These are phyloP conservation scores for Pachliopta kotzebuea DNA, from an alignment of 2,888 invertebrate species.

Conservation along the genomic window DNA sequence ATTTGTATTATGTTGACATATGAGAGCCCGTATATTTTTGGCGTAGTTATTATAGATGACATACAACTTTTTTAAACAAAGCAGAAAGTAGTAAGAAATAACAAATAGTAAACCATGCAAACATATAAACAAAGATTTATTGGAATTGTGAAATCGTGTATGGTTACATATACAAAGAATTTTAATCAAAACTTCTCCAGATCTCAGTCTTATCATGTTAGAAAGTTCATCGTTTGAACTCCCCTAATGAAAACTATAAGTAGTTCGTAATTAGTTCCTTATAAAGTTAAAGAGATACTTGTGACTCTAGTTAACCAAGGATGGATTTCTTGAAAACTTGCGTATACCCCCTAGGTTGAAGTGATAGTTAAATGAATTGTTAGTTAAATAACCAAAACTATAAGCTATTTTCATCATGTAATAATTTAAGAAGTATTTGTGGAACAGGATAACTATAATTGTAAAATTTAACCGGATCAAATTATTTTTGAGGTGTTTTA, in stretches of 20 bases:
- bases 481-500: no score
- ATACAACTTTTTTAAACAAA: no score
- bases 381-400: neutral
- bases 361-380: neutral
- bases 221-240: slow-evolving; percentile 18
- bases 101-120: no score
- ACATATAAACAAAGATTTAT: no score
- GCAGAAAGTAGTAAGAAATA: no score
- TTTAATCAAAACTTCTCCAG: slow-evolving; percentile 1
- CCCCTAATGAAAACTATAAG: slow-evolving; percentile 13
- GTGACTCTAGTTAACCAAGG: slow-evolving; percentile 3
- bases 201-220: slow-evolving; percentile 14
- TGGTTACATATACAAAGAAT: neutral
- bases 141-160: neutral
- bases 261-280: slow-evolving; percentile 21
- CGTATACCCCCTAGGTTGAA: neutral
- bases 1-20: no score
- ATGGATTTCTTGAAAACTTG: neutral
- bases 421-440: no score
- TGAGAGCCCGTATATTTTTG: no score
- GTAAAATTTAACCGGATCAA: no score
- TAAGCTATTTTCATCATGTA: no score
- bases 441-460: no score
- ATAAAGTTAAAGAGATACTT: slow-evolving; percentile 18
- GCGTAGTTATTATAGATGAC: no score